A percentile compares a stretch with the other conserved stretches of the same genome.
These are phyloP conservation scores for Bombus superbus DNA, from an alignment of 1,140 invertebrate genomes.

Conservation along the genomic window DNA sequence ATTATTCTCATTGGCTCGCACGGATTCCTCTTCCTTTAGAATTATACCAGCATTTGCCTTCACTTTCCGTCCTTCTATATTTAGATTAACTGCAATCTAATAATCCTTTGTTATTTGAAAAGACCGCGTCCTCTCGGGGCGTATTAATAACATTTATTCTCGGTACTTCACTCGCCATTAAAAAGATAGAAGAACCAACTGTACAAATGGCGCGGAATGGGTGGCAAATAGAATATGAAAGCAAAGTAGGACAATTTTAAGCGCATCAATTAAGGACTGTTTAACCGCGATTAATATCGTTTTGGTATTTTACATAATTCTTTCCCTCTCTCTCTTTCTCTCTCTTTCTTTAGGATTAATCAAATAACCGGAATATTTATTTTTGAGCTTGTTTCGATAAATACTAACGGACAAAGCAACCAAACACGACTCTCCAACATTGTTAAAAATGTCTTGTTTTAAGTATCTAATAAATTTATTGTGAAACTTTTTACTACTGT, in stretches of 20 bases:
- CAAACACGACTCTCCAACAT: background rate
- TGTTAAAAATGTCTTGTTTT: background rate
- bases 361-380: slow-evolving; percentile 15
- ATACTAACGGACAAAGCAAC: background rate
- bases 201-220: slow-evolving; percentile 14
- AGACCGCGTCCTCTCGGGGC: background rate
- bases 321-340: too few species aligned
- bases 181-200: background rate
- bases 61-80: slow-evolving; percentile 26
- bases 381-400: background rate
- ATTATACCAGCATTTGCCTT: slow-evolving; percentile 23
- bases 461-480: background rate
- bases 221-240: background rate
- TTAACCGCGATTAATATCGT: slow-evolving; percentile 27
- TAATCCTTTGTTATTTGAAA: slow-evolving; percentile 32
- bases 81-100: slow-evolving; percentile 41
- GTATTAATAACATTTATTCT: slow-evolving; percentile 44
- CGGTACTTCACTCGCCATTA: slow-evolving; percentile 10
- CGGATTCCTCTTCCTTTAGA: background rate
- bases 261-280: slow-evolving; percentile 24
- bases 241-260: slow-evolving; percentile 36
- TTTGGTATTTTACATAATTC: slow-evolving; percentile 10
- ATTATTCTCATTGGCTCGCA: slow-evolving; percentile 32
- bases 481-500: background rate
- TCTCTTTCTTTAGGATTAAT: background rate